Evolutionary conservation across 2,888 invertebrate genomes (phyloP), one percentile per base, ranked within the genome.

Genomic region (Mythimna loreyi): DNA sequence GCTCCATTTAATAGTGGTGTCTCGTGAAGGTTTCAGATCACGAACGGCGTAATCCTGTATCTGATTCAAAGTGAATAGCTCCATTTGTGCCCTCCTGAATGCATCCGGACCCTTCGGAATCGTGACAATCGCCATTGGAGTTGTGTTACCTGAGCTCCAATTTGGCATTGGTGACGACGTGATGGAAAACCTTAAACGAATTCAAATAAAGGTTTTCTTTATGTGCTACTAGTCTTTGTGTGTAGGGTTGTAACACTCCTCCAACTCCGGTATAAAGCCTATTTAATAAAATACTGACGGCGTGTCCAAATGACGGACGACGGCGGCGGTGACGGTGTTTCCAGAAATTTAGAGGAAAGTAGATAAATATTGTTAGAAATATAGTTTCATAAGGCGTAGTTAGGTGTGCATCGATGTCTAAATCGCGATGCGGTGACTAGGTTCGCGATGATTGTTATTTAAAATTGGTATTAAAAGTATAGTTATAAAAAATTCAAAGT

Each of bases 1-100:
- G 79, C 69, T 84, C 81, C 82, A 80, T 83, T 84, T 80, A 83
- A 83, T 75, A 81, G 76, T 78, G 81, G 77, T 85, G 73, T 80
- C 83, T 86, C 84, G 84, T 90, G 85, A 77, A 84, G 80, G 77
- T 91, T 92, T 92, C 92, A 88, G 86, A 89, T 92, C 93, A 93
- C 92, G 92, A 86, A 86, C 89, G 78, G 72, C 75, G 85, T 88
- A 89, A 89, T 89, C 87, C 89, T 86, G 87, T 85, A 89, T 85
- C 89, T 89, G 92, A 91, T 91, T 93, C 91, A 91, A 89, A 91
- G 90, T 91, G 91, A 91, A 92, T 92, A 86, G 89, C 80, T 85
- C 85, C 87, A 88, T 89, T 90, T 89, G 90, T 89, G 89, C 90
- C 86, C 84, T 85, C 85, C 80, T 92, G 90, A 92, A 91, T 92